Evolutionary conservation across 2,797 vertebrate species (phyloP).

Genomic region (Lithobates pipiens): DNA sequence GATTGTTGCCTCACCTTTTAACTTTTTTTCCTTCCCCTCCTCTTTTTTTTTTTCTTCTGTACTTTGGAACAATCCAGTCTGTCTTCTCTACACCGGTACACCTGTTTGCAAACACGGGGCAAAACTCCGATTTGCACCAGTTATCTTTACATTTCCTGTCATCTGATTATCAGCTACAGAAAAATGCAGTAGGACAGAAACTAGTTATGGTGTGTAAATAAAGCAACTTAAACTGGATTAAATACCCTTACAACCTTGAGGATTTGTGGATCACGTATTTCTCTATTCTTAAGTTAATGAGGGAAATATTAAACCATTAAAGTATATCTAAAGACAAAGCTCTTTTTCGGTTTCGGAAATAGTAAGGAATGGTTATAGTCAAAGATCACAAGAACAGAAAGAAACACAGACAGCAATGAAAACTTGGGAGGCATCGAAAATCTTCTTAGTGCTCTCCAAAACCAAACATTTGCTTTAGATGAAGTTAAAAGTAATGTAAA

Average conservation of each 20-base stretch:
- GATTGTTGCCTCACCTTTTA: neutral
- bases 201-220: neutral
- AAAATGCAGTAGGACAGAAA: neutral
- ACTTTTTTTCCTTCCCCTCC: neutral
- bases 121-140: neutral
- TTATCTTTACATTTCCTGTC: neutral
- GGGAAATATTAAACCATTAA: too few species aligned
- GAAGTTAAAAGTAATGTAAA: too few species aligned
- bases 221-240: neutral
- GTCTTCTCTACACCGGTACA: neutral
- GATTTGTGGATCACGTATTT: neutral
- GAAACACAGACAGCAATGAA: too few species aligned
- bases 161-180: neutral
- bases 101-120: neutral
- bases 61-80: slow-evolving; percentile 30
- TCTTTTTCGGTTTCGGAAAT: too few species aligned
- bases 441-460: too few species aligned
- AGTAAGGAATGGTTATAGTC: too few species aligned
- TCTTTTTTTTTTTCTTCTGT: slow-evolving; percentile 20
- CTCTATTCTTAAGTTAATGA: too few species aligned
- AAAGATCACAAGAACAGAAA: too few species aligned
- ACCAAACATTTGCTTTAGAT: too few species aligned
- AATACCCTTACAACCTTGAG: neutral
- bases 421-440: too few species aligned
- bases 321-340: too few species aligned